A percentile compares a stretch with the other conserved stretches of the same genome.
phyloP scores from a whole-genome alignment of 64 coral and sea anemone species.

The Platygyra sinensis region DNA sequence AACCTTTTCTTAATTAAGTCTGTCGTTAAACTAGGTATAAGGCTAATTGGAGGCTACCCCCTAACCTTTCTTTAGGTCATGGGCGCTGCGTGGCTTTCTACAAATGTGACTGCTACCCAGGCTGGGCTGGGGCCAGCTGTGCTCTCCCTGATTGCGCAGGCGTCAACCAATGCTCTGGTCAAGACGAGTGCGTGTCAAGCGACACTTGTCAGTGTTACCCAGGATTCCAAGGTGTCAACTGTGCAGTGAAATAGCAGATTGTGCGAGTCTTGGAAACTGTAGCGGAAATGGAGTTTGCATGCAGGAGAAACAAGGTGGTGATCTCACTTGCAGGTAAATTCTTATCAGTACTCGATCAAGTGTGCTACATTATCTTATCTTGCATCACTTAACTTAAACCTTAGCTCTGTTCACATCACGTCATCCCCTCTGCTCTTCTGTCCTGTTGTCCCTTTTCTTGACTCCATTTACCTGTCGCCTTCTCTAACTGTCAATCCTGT shows the following conservation, averaged over 20 bases:
- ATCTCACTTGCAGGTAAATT: constrained; percentile 52
- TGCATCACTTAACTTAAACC: too few species aligned
- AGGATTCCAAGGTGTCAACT: constrained; percentile 36
- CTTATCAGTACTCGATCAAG: too few species aligned
- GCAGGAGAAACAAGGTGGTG: neutral
- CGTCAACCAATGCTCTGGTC: constrained; percentile 41
- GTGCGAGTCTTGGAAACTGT: constrained; percentile 44
- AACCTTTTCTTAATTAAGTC: neutral
- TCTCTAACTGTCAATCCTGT: too few species aligned
- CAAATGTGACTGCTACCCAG: constrained; percentile 42
- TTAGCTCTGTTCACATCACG: too few species aligned
- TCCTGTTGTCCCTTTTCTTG: too few species aligned
- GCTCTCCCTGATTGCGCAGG: constrained; percentile 59
- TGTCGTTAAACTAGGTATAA: neutral
- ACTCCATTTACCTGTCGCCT: too few species aligned
- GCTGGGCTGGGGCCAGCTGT: constrained; percentile 63
- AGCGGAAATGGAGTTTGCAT: constrained; percentile 46
- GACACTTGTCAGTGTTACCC: constrained; percentile 62
- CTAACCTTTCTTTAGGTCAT: neutral
- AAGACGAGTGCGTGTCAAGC: constrained; percentile 35
- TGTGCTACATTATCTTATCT: too few species aligned
- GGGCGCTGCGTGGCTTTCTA: constrained; percentile 44
- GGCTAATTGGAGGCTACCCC: too few species aligned
- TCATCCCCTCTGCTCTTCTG: too few species aligned
- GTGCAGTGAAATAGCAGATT: constrained; percentile 44